Evolutionary conservation across 2,888 invertebrate species (phyloP), one percentile per base, ranked within the genome.

Genomic region (Brachyptera putata): DNA sequence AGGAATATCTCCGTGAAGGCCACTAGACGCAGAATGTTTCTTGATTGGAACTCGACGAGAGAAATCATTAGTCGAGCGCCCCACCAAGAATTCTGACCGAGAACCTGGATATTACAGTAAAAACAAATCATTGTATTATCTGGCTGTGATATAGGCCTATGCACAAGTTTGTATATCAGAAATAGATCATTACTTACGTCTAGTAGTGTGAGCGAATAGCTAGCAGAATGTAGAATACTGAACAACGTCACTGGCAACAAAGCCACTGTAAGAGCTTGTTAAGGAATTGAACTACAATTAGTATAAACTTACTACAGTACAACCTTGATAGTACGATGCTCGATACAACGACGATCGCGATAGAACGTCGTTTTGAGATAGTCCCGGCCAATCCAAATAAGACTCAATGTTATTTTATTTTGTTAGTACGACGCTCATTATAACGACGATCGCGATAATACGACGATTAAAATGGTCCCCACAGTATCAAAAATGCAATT

Each of bases 121-220:
- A 30, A 5, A 30, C 11, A 5, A 30, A 11, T 30, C 30, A n/a
- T n/a, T n/a, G n/a, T n/a, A n/a, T 7, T 30, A 30, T 30, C 11
- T 7, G 34, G 34, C 34, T 7, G 34, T 7, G 7, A 30, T 30
- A 30, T 7, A n/a, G n/a, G n/a, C n/a, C n/a, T n/a, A 5, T 11
- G 34, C 7, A 7, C 39, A 39, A 39, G 4, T 30, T 1, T 14
- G n/a, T n/a, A n/a, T n/a, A n/a, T n/a, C n/a, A n/a, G n/a, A n/a
- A n/a, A n/a, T n/a, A n/a, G n/a, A n/a, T n/a, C n/a, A n/a, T n/a
- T 77, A 90, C 94, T 89, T 83, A 96, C 95, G 76, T 95, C 94
- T 60, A 97, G 81, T 58, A 97, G 78, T 61, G 87, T 86, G 58
- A 95, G 80, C 11, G 95, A 90, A 78, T 95, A 98, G 68, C 91